phyloP scores from a whole-genome alignment of 2,797 vertebrate genomes.

The Phaenicophaeus curvirostris region DNA sequence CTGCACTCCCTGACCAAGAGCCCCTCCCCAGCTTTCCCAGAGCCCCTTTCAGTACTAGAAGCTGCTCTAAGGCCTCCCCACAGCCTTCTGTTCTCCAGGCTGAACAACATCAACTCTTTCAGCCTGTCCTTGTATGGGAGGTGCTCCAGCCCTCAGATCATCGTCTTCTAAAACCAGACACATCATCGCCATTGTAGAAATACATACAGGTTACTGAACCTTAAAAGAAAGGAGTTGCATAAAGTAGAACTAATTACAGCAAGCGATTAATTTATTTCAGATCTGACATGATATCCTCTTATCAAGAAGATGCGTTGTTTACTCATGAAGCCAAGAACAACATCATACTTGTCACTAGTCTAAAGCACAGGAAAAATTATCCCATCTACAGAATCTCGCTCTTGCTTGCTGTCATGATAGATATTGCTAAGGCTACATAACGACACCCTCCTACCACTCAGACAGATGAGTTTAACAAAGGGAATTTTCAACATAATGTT shows the following conservation, averaged over 20 bases:
- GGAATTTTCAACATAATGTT: background rate
- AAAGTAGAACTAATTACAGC: background rate
- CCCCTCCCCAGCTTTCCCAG: too few relatives aligned
- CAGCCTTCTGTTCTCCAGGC: too few relatives aligned
- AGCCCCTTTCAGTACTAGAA: too few relatives aligned
- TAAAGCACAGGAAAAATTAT: background rate
- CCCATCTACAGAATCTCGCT: background rate
- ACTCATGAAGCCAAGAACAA: background rate
- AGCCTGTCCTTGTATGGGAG: too few relatives aligned
- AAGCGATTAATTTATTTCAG: background rate
- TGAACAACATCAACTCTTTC: too few relatives aligned
- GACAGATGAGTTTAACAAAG: background rate
- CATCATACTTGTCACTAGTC: background rate
- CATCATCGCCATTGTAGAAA: background rate
- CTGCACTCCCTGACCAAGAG: too few relatives aligned
- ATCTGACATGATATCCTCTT: background rate
- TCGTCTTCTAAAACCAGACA: background rate
- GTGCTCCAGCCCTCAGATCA: too few relatives aligned
- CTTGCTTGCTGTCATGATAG: background rate
- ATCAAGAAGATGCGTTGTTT: background rate
- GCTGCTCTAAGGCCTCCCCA: too few relatives aligned
- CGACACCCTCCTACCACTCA: constrained; percentile 13
- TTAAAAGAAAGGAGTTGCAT: background rate
- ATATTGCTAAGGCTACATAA: background rate
- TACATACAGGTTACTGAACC: background rate